Evolutionary conservation across 2,888 invertebrate genomes (phyloP).

Genomic region (Drosophila subsilvestris): DNA sequence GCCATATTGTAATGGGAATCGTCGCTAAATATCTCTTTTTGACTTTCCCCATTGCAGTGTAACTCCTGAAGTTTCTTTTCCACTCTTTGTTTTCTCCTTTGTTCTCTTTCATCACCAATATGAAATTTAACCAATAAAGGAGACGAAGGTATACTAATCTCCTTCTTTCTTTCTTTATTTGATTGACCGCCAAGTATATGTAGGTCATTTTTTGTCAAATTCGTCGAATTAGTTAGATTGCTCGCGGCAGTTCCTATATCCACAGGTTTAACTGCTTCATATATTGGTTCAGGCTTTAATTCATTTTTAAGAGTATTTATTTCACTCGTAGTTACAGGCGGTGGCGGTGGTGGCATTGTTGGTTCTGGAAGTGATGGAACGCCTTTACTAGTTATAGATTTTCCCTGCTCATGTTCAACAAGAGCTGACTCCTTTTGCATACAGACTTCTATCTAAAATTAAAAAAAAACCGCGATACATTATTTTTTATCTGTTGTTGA

Average conservation of each 20-base stretch:
- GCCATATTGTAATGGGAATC: constrained; percentile 91
- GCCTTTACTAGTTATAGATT: constrained; percentile 83
- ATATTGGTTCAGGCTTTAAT: constrained; percentile 89
- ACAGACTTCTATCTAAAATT: constrained; percentile 86
- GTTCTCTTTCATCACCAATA: constrained; percentile 87
- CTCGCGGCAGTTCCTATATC: constrained; percentile 70
- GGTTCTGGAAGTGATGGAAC: constrained; percentile 90
- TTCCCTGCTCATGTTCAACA: constrained; percentile 66
- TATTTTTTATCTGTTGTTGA: neutral
- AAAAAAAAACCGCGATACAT: neutral
- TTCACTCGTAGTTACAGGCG: constrained; percentile 81
- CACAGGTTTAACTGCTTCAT: constrained; percentile 90
- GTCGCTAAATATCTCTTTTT: constrained; percentile 84
- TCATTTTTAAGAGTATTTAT: constrained; percentile 1
- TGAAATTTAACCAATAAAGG: constrained; percentile 17
- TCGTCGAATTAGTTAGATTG: neutral
- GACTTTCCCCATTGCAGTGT: constrained; percentile 83
- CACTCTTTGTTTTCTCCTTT: constrained; percentile 92
- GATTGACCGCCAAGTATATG: neutral
- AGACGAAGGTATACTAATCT: neutral
- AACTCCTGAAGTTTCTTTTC: constrained; percentile 94
- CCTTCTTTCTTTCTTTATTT: constrained; percentile 20
- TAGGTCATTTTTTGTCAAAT: neutral
- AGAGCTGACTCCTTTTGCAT: constrained; percentile 85
- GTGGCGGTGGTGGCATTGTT: constrained; percentile 90